Evolutionary conservation across 2,113 vertebrate species (phyloP), one percentile per base, ranked within the genome.

Genomic region (Dicrurus megarhynchus): DNA sequence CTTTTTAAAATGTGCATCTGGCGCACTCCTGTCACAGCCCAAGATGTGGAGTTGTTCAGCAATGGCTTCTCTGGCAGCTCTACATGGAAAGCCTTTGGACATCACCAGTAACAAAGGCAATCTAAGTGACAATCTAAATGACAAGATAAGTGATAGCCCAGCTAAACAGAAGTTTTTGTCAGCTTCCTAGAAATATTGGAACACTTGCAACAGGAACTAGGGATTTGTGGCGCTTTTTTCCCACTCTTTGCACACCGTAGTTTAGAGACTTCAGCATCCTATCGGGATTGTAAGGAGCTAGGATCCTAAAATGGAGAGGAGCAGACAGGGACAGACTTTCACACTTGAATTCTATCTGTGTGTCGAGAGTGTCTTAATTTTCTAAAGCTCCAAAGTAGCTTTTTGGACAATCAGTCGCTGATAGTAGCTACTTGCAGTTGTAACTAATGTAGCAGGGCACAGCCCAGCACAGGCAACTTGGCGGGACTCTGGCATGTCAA

Each of bases 1-100:
- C 68, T 84, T 89, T 95, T 76, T 78, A 84, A 96, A 93, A 84
- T 8, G 42, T 74, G 39, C 76, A 63, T 92, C 94, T 95, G 83
- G 83, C 39, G 74, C 50, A 5, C 55, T 84, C 35, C 64, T 92
- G 76, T 59, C 42, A 6, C 0, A 2, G 67, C 55, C 33, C 35
- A 22, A 32, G 71, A 53, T 46, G 79, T 32, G 73, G 75, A 90
- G 50, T 47, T 26, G 35, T 84, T 81, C 83, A 78, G 39, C 22
- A 27, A 13, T 39, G 42, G 30, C 64, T 95, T 77, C 77, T 89
- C 47, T 73, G n/a, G 20, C 6, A 3, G 10, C 32, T 11, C 11
- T 75, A 1, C 19, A 1, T 13, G 44, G 47, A 84, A 91, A 14
- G 8, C 14, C 46, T 61, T 42, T 42, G 57, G 70, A 78, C 30